These are phyloP conservation scores for Chaetodon auriga DNA, from an alignment of 2,113 vertebrate species.

Conservation along the genomic window DNA sequence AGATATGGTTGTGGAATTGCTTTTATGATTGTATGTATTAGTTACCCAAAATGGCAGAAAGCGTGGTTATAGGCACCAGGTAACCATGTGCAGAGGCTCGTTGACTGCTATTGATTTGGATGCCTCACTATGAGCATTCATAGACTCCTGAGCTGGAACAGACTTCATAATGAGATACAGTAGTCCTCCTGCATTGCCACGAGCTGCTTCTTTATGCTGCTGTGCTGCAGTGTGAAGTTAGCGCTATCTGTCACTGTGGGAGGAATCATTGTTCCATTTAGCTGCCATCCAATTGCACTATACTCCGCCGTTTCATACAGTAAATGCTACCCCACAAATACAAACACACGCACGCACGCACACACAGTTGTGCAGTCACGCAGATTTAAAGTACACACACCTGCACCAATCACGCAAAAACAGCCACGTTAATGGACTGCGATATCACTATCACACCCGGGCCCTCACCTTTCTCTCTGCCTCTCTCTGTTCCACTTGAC, in stretches of 20 bases:
- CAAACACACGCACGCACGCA: not conserved
- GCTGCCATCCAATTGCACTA: conserved; percentile 40
- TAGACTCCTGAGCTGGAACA: conserved; percentile 22
- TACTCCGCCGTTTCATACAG: conserved; percentile 26
- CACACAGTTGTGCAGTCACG: conserved; percentile 16
- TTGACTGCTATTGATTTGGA: conserved; percentile 19
- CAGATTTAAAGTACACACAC: conserved; percentile 40
- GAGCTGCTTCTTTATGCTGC: conserved; percentile 23
- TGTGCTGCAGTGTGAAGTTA: conserved; percentile 39
- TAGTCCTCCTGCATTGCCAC: conserved; percentile 3
- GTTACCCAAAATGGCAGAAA: not conserved
- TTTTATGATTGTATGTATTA: not conserved
- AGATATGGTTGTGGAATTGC: not conserved
- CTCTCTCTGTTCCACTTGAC: conserved; percentile 78
- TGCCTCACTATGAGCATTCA: not conserved
- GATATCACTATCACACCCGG: conserved; percentile 53
- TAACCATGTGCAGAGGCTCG: not conserved
- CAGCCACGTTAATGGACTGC: conserved; percentile 61
- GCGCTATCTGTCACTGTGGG: conserved; percentile 33
- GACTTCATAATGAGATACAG: conserved; percentile 10
- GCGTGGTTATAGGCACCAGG: not conserved
- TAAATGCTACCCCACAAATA: not conserved
- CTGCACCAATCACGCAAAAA: conserved; percentile 40
- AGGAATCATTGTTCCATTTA: conserved; percentile 56
- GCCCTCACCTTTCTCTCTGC: conserved; percentile 62